A percentile compares a stretch with the other conserved stretches of the same genome.
Conservation (phyloP, 2,888 invertebrate genomes). For the Parnassius apollo region DNA sequence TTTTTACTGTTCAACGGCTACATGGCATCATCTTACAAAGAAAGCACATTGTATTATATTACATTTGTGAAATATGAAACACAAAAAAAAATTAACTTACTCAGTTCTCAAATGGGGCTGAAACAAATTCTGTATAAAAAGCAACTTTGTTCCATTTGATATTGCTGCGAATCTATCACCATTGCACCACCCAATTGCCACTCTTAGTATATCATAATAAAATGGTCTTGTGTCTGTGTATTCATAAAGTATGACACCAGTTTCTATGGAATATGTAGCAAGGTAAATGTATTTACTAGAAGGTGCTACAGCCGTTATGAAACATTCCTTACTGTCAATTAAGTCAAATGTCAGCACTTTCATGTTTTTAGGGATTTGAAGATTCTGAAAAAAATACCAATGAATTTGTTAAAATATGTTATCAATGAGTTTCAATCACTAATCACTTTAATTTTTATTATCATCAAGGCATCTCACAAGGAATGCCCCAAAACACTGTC, state of each 20-base stretch:
- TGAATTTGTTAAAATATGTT: not conserved
- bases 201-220: constrained; percentile 48
- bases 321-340: constrained; percentile 60
- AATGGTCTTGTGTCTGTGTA: constrained; percentile 37
- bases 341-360: constrained; percentile 63
- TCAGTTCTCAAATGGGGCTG: constrained; percentile 51
- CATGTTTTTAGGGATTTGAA: constrained; percentile 44
- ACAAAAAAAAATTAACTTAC: constrained; percentile 42
- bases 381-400: constrained; percentile 46
- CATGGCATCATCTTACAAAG: too few relatives aligned
- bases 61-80: not conserved
- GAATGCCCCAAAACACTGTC: too few relatives aligned
- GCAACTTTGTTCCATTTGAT: constrained; percentile 57
- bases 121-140: constrained; percentile 62
- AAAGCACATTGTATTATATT: too few relatives aligned
- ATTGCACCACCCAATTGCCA: constrained; percentile 63
- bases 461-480: too few relatives aligned
- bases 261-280: constrained; percentile 53
- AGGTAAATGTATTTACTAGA: constrained; percentile 36
- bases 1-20: too few relatives aligned
- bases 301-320: constrained; percentile 44
- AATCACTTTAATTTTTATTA: too few relatives aligned
- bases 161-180: constrained; percentile 66
- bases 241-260: constrained; percentile 48
- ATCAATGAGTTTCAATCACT: not conserved